Evolutionary conservation across 2,888 invertebrate genomes (phyloP).

Genomic region (Deilephila elpenor): DNA sequence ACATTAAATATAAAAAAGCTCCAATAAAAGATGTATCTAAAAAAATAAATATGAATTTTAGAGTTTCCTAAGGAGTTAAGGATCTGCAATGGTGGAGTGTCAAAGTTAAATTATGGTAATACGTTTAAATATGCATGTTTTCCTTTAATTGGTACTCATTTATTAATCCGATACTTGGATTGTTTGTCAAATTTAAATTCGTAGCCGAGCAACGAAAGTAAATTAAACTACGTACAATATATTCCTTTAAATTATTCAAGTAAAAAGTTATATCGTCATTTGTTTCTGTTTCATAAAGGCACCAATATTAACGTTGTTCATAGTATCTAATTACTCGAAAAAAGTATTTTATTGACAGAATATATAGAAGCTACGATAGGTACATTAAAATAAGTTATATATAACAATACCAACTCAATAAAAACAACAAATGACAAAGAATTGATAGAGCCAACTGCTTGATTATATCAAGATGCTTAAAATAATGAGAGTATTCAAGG

Average conservation of each 20-base stretch:
- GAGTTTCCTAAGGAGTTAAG: too few relatives aligned
- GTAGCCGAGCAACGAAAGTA: neutral
- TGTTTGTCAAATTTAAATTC: neutral
- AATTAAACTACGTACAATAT: neutral
- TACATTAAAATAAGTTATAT: too few relatives aligned
- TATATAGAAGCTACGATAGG: neutral
- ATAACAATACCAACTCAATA: neutral
- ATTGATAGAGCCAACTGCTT: constrained; percentile 24
- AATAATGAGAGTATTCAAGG: constrained; percentile 56
- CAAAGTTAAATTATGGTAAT: neutral
- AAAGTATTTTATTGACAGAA: too few relatives aligned
- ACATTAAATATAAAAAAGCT: too few relatives aligned
- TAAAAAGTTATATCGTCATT: neutral
- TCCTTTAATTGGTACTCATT: neutral
- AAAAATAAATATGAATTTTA: too few relatives aligned
- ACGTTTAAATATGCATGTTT: neutral
- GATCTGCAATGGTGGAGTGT: too few relatives aligned
- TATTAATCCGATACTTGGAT: neutral
- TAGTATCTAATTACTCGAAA: too few relatives aligned
- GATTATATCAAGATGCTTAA: constrained; percentile 48
- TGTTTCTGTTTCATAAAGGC: neutral
- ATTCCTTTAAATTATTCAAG: neutral
- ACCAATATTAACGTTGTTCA: neutral
- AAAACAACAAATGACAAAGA: neutral
- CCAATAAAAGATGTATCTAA: too few relatives aligned